Evolutionary conservation across 2,888 invertebrate species (phyloP), one percentile per base, ranked within the genome.

Genomic region (Ormia ochracea): DNA sequence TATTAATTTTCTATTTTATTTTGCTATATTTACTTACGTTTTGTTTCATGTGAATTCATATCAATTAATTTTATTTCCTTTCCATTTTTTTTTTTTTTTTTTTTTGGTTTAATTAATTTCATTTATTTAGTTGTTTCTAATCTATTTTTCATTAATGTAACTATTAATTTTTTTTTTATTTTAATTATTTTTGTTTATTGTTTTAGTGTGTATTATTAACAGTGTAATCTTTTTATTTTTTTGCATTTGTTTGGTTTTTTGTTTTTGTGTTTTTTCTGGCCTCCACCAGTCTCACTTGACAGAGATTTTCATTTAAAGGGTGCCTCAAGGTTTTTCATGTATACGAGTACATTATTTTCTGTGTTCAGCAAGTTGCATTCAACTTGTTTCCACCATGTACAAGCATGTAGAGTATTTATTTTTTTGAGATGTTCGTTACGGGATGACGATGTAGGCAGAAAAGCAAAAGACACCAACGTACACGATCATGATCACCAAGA

Each of bases 241-340:
- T 38, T 10, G n/a, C n/a, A n/a, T n/a, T n/a, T n/a, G n/a, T n/a
- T n/a, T n/a, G n/a, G n/a, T n/a, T n/a, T n/a, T n/a, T n/a, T n/a
- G n/a, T n/a, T n/a, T n/a, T n/a, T n/a, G n/a, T n/a, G n/a, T n/a
- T 10, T 23, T 45, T 56, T 21, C 43, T 17, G n/a, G 14, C n/a
- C n/a, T 23, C 26, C 3, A 3, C n/a, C 7, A 21, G 38, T 23
- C 23, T 38, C 50, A 69, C 50, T 50, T 58, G 41, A 52, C 68
- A 58, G 45, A 70, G 75, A 70, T 52, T 50, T 70, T 52, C 45
- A 65, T 63, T 66, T 82, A 73, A 80, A 82, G 82, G 82, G 80
- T 82, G 80, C 80, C 70, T 76, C 76, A 81, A 80, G 82, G 82
- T 80, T 82, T 78, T 66, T 43, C 36, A 45, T 59, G 28, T 48